phyloP scores from a whole-genome alignment of 2,113 vertebrate genomes.

The Larimichthys crocea region DNA sequence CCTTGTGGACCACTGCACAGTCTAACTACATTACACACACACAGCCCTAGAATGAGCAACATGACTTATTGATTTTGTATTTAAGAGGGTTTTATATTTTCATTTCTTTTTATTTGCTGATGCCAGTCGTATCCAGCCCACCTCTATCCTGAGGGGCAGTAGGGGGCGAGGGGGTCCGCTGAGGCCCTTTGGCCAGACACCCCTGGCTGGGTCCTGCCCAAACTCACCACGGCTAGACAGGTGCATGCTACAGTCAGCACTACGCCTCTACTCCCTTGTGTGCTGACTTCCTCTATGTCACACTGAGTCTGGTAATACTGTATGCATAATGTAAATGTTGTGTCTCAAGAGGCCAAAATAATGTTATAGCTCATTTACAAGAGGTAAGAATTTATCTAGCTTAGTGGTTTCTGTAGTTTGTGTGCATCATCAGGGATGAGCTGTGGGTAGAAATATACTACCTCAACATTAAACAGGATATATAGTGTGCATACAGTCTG shows the following conservation, averaged over 20 bases:
- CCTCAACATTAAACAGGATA: not conserved
- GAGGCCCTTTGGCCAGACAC: constrained; percentile 76
- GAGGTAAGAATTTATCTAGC: not conserved
- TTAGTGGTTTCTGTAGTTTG: not conserved
- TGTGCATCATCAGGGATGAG: not conserved
- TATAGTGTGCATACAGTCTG: constrained; percentile 3
- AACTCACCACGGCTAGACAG: constrained; percentile 79
- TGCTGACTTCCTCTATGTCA: constrained; percentile 6
- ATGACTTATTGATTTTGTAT: constrained; percentile 6
- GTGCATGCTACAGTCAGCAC: constrained; percentile 73
- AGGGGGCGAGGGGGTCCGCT: constrained; percentile 78
- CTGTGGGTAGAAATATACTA: not conserved
- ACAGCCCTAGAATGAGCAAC: not conserved
- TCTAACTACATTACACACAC: not conserved
- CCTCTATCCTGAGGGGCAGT: constrained; percentile 84
- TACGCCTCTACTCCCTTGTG: constrained; percentile 26
- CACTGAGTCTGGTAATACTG: constrained; percentile 22
- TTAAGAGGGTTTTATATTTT: constrained; percentile 26
- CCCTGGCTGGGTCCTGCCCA: constrained; percentile 76
- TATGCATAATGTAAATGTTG: constrained; percentile 25
- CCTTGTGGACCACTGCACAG: not conserved
- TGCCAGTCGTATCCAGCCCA: constrained; percentile 83
- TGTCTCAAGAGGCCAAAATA: not conserved
- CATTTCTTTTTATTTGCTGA: constrained; percentile 55
- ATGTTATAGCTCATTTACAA: not conserved